These are phyloP conservation scores for Drosophila barbarae DNA, from an alignment of 2,888 invertebrate genomes.

Conservation along the genomic window DNA sequence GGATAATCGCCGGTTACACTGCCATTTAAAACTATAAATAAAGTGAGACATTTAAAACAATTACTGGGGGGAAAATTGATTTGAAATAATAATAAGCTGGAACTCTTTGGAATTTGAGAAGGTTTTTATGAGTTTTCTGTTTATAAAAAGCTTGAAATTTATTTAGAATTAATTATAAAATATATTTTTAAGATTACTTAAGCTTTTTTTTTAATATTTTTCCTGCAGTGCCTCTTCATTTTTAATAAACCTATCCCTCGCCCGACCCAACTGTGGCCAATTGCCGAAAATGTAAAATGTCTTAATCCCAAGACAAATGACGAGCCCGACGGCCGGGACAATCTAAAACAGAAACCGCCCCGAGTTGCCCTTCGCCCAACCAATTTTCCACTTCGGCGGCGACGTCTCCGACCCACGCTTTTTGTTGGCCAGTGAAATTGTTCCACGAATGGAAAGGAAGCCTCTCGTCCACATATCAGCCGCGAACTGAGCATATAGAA, in stretches of 20 bases:
- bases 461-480: constrained; percentile 28
- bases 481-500: constrained; percentile 58
- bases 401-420: constrained; percentile 18
- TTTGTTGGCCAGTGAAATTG: constrained; percentile 60
- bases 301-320: constrained; percentile 67
- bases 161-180: neutral
- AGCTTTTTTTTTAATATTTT: no score
- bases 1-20: constrained; percentile 24
- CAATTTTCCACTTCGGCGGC: constrained; percentile 57
- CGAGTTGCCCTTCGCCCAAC: constrained; percentile 48
- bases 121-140: no score
- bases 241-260: constrained; percentile 2
- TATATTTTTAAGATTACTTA: neutral
- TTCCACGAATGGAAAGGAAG: constrained; percentile 48
- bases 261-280: constrained; percentile 40
- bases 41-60: constrained; percentile 9
- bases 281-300: constrained; percentile 53
- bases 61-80: neutral
- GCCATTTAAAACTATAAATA: constrained; percentile 20
- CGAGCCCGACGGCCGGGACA: constrained; percentile 36
- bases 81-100: neutral
- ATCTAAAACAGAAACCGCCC: constrained; percentile 45
- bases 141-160: neutral
- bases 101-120: accelerated
- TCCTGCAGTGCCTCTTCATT: constrained; percentile 2